Conservation (phyloP, 2,113 vertebrate genomes). For the Australoheros scitulus region DNA sequence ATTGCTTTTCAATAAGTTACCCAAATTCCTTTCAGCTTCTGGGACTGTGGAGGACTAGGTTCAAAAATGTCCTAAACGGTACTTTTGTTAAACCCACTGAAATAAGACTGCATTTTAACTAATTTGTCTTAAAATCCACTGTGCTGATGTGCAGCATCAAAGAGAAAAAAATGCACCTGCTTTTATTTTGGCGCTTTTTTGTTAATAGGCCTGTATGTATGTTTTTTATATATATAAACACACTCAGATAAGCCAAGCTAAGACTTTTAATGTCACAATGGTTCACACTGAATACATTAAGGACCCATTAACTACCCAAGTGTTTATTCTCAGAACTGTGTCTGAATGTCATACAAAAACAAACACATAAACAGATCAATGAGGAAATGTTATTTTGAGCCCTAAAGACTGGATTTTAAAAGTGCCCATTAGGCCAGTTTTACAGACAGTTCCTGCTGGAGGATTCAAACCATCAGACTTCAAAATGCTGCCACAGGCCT, state of each 20-base stretch:
- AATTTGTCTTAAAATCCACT: background rate
- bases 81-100: too few species aligned
- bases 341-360: background rate
- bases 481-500: background rate
- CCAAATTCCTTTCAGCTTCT: background rate
- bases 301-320: accelerated
- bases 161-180: background rate
- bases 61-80: too few species aligned
- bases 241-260: background rate
- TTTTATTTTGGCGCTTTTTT: background rate
- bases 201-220: background rate
- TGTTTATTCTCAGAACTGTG: background rate
- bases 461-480: background rate
- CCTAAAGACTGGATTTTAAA: too few species aligned
- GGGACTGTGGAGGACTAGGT: background rate
- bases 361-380: background rate
- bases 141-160: background rate
- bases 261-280: background rate
- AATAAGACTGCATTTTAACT: too few species aligned
- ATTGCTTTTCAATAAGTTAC: too few species aligned
- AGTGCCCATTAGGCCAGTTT: conserved; percentile 1
- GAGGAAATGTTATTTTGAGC: background rate
- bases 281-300: background rate
- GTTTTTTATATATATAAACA: too few species aligned
- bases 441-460: background rate